A percentile compares a stretch with the other conserved stretches of the same genome.
These are phyloP conservation scores for human DNA, from an alignment of 2,113 vertebrate species.

Conservation along the genomic window GRCh38 chr11:115187001-115187500, in stretches of 20 bases:
- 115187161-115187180: neutral
- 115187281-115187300: neutral
- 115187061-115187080: neutral
- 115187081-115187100: neutral
- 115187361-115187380: neutral
- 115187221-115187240: neutral
- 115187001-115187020: neutral
- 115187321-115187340: neutral
- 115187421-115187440: neutral
- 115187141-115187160: neutral
- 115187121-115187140: neutral
- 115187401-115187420: neutral
- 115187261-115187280: neutral
- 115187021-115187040: neutral
- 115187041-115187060: neutral
- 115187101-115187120: neutral
- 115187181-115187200: neutral
- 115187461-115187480: too few species aligned
- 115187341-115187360: neutral
- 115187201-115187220: neutral
- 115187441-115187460: too few species aligned
- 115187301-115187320: neutral
- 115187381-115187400: neutral
- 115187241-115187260: neutral
- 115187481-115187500: too few species aligned